phyloP scores from a whole-genome alignment of 2,113 vertebrate genomes.

The Chaetodon auriga region DNA sequence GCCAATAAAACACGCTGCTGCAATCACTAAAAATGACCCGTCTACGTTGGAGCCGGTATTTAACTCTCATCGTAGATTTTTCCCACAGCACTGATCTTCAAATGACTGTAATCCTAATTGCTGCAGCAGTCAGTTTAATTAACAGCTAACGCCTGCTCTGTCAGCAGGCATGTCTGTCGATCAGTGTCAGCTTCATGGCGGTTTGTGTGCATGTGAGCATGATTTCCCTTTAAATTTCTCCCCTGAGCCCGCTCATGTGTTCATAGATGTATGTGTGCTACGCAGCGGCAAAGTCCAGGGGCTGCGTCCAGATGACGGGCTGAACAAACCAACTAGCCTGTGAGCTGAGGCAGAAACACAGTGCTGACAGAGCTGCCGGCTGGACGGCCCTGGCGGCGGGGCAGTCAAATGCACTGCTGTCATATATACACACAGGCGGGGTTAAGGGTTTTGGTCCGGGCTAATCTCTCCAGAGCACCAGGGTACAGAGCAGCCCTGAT shows the following conservation, averaged over 20 bases:
- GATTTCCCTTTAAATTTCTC: slow-evolving; percentile 21
- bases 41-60: slow-evolving; percentile 10
- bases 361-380: slow-evolving; percentile 63
- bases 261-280: slow-evolving; percentile 26
- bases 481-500: slow-evolving; percentile 21
- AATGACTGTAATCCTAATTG: slow-evolving; percentile 49
- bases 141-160: slow-evolving; percentile 15
- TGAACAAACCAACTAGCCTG: slow-evolving; percentile 35
- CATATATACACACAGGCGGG: slow-evolving; percentile 27
- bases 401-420: slow-evolving; percentile 39
- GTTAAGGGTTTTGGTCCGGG: slow-evolving; percentile 55
- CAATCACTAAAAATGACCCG: slow-evolving; percentile 15
- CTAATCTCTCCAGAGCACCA: slow-evolving; percentile 51
- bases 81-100: slow-evolving; percentile 45
- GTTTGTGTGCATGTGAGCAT: slow-evolving; percentile 4
- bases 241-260: slow-evolving; percentile 29
- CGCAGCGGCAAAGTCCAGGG: slow-evolving; percentile 5
- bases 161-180: slow-evolving; percentile 18
- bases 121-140: slow-evolving; percentile 61
- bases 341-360: slow-evolving; percentile 66
- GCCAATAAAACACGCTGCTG: slow-evolving; percentile 26
- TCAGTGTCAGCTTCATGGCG: slow-evolving; percentile 5
- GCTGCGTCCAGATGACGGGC: slow-evolving; percentile 37
- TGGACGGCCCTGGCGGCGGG: neutral
- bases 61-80: slow-evolving; percentile 25